phyloP scores from a whole-genome alignment of 1,140 invertebrate species.

The Pemphigus obesinymphae region DNA sequence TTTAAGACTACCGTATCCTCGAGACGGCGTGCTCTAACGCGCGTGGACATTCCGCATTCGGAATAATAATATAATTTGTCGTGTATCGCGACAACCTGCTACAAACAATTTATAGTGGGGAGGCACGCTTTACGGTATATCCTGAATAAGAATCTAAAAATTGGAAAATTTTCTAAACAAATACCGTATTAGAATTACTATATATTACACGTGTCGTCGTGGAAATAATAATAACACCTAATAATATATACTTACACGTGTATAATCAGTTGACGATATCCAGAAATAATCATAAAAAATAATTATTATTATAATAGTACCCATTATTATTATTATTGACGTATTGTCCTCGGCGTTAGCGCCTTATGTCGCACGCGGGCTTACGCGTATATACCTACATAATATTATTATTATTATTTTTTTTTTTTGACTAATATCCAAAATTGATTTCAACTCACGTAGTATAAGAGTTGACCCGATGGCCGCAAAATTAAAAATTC shows the following conservation, averaged over 20 bases:
- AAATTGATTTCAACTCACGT: slow-evolving; percentile 34
- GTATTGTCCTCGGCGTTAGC: background rate
- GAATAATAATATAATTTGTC: too few relatives aligned
- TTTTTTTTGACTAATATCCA: slow-evolving; percentile 23
- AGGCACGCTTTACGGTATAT: background rate
- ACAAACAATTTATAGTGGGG: background rate
- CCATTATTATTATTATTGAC: background rate
- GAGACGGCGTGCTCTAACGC: too few relatives aligned
- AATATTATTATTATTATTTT: background rate
- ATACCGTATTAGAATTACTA: background rate
- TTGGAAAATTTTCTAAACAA: background rate
- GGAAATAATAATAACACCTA: background rate
- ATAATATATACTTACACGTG: background rate
- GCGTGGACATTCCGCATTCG: too few relatives aligned
- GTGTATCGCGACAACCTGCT: too few relatives aligned
- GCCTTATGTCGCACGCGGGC: background rate
- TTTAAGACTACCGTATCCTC: too few relatives aligned
- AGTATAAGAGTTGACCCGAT: slow-evolving; percentile 8
- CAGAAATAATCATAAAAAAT: background rate
- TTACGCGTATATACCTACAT: background rate
- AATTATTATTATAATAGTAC: background rate
- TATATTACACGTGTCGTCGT: background rate
- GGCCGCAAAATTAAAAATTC: slow-evolving; percentile 42
- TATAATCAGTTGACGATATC: background rate
- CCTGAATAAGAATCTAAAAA: background rate